Base-by-base conservation (phyloP, 2,888 invertebrate genomes). In the Campaea margaritaria region DNA sequence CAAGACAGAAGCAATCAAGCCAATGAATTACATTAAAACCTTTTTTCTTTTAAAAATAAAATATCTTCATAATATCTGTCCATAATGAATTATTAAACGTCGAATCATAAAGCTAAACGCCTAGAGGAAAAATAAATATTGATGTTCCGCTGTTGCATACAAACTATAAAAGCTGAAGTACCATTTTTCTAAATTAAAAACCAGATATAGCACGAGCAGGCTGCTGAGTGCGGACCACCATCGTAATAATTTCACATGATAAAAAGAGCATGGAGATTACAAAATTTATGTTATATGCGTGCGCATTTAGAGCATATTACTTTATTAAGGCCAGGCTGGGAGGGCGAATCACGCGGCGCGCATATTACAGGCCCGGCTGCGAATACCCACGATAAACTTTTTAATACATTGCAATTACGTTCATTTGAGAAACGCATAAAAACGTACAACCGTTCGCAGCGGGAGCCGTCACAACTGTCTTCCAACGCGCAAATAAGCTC, bases 221-320 rank as follows among this genome's bases (percentile, higher is more conserved):
- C 73, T 65, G 58, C 72, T 80, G 91, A 91, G 73, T 67, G 60
- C 72, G 81, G 91, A 91, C 91, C 91, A 91, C 91, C 91, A 75
- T 79, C 81, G 83, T 85, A 87, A 91, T 87, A 81, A 89, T 91
- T 89, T 85, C 85, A 83, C 77, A 84, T 79, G 81, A 82, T 85
- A 91, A 91, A 91, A 91, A 86, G 85, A 91, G 81, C 85, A 87
- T 79, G 70, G 72, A 75, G 82, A 82, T 83, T 79, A 83, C 80
- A 77, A 82, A 88, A 90, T 91, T 86, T 91, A 91, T 91, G 89
- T 86, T 88, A 86, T 87, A 88, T 86, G 89, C 89, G 88, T 86
- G 89, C 83, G 83, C 89, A 88, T 92, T 91, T 89, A 87, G 91
- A 90, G 86, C 82, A 87, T 89, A 92, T 91, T 88, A 88, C 91